These are phyloP conservation scores for Danaus melanippus DNA, from an alignment of 1,140 invertebrate genomes.

Conservation along the genomic window DNA sequence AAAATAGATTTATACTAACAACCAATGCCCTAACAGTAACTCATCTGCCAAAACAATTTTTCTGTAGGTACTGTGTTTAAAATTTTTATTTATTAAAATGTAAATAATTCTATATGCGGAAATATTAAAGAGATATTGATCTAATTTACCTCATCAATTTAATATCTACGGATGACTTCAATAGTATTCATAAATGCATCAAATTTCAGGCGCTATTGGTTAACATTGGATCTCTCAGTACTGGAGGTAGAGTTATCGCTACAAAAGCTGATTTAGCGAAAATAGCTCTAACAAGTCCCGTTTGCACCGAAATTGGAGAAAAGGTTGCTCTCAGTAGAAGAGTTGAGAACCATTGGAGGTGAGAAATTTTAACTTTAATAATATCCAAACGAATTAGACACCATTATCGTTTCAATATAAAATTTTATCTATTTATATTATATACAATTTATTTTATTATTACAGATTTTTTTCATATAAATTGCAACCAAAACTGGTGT, in stretches of 20 bases:
- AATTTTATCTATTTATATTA: neutral
- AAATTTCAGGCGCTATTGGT: slow-evolving; percentile 86
- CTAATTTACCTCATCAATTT: too few species aligned
- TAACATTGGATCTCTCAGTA: slow-evolving; percentile 99
- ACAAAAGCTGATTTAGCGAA: slow-evolving; percentile 98
- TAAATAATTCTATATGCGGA: too few species aligned
- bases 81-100: too few species aligned
- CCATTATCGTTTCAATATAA: too few species aligned
- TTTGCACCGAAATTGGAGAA: slow-evolving; percentile 98
- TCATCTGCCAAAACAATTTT: neutral
- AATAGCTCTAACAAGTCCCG: slow-evolving; percentile 96
- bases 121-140: too few species aligned
- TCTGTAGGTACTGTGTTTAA: neutral
- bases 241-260: slow-evolving; percentile 95
- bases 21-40: too few species aligned
- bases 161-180: too few species aligned
- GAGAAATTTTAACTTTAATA: slow-evolving; percentile 24
- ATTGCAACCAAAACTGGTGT: neutral
- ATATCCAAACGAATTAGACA: too few species aligned
- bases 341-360: slow-evolving; percentile 99
- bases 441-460: neutral
- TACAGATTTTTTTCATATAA: neutral
- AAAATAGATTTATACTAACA: too few species aligned
- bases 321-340: slow-evolving; percentile 98
- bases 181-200: neutral